Conservation (phyloP, 2,888 invertebrate genomes). For the Ctena decussata region DNA sequence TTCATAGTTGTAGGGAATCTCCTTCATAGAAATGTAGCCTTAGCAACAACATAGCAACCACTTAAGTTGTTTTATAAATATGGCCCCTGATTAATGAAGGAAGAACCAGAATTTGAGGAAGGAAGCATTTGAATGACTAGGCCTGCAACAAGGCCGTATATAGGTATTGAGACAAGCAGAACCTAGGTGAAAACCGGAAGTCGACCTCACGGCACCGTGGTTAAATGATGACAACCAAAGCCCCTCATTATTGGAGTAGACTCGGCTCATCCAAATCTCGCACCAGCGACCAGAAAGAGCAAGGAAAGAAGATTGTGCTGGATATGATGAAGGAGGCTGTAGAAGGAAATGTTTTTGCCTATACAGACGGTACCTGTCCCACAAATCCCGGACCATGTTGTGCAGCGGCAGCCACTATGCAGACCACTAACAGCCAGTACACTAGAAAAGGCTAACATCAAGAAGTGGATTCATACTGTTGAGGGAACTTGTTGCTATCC, state of each 20-base stretch:
- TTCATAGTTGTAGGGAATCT: no score
- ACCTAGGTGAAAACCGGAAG: no score
- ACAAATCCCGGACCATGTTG: slow-evolving; percentile 3
- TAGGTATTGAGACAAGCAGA: no score
- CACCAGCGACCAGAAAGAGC: not conserved
- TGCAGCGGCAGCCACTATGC: not conserved
- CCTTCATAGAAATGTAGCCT: no score
- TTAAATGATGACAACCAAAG: not conserved
- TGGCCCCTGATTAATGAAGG: no score
- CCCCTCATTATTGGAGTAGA: not conserved
- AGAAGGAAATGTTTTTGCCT: not conserved
- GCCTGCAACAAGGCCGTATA: no score
- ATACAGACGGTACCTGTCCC: not conserved
- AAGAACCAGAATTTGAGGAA: not conserved
- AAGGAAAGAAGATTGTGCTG: not conserved
- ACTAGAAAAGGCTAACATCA: not conserved
- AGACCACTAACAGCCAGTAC: not conserved
- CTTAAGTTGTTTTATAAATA: no score
- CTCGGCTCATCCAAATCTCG: not conserved
- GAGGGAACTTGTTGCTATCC: not conserved
- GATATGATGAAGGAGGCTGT: not conserved
- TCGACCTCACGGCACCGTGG: no score
- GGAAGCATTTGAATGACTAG: not conserved
- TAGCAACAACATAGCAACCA: no score
- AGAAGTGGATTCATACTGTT: not conserved